Conservation (phyloP, 2,888 invertebrate genomes). For the Lithophane ornitopus region DNA sequence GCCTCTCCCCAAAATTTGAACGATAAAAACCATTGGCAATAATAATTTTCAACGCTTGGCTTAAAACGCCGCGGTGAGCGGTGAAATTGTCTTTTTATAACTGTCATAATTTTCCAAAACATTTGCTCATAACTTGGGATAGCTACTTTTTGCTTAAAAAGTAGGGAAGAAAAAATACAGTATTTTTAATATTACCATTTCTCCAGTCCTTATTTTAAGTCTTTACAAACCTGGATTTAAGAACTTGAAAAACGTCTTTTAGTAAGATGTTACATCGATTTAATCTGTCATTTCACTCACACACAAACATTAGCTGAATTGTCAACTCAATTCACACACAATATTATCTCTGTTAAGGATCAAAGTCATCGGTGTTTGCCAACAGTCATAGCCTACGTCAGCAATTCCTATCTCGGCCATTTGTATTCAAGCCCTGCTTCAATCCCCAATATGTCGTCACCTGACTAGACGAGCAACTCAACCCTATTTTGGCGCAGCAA, state of each 20-base stretch:
- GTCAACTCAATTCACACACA: constrained; percentile 23
- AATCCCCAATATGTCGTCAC: constrained; percentile 51
- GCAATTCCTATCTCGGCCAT: constrained; percentile 51
- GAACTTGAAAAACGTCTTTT: not conserved
- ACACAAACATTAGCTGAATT: not conserved
- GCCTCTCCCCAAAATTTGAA: constrained; percentile 15
- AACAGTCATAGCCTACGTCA: constrained; percentile 40
- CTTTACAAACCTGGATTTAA: not conserved
- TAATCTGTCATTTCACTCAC: not conserved
- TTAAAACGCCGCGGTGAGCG: constrained; percentile 14
- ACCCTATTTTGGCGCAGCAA: constrained; percentile 8
- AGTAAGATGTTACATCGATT: not conserved
- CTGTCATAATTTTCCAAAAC: constrained; percentile 45
- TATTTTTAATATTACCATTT: not conserved
- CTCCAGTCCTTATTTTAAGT: not conserved
- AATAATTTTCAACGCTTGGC: constrained; percentile 37
- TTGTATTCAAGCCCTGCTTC: constrained; percentile 59
- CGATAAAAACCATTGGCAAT: constrained; percentile 39
- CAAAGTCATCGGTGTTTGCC: constrained; percentile 44
- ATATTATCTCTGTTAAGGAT: constrained; percentile 16
- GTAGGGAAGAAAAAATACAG: too few relatives aligned
- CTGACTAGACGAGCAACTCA: constrained; percentile 33
- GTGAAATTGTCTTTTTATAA: constrained; percentile 32
- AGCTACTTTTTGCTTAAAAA: not conserved
- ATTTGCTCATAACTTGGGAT: constrained; percentile 29